A percentile compares a stretch with the other conserved stretches of the same genome.
Evolutionary conservation across 2,113 vertebrate genomes (phyloP).

Genomic region (Serinus canaria): DNA sequence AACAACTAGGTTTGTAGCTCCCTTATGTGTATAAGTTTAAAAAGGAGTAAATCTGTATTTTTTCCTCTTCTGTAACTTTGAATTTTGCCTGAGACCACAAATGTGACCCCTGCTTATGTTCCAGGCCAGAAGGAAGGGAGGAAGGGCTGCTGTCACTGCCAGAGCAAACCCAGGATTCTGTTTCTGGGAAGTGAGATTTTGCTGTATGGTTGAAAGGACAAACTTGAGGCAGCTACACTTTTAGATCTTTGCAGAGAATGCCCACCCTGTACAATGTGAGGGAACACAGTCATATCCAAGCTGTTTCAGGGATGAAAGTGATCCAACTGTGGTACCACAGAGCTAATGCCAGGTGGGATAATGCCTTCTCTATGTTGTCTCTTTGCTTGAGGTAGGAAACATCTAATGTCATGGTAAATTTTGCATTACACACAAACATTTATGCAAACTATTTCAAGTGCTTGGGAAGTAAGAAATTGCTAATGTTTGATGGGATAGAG

Average conservation of each 20-base stretch:
- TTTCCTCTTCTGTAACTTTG: neutral
- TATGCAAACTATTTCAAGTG: conserved; percentile 11
- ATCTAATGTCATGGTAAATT: neutral
- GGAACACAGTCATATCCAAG: neutral
- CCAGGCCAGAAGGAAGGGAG: neutral
- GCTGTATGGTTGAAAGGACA: neutral
- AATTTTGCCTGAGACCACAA: neutral
- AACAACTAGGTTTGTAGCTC: neutral
- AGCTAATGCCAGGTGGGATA: neutral
- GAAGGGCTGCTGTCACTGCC: neutral
- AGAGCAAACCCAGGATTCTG: neutral
- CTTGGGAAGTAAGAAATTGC: neutral
- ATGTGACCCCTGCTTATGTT: neutral
- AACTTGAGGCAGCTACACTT: neutral
- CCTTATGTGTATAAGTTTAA: neutral
- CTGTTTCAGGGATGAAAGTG: neutral
- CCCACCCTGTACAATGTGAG: neutral
- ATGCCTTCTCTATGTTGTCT: neutral
- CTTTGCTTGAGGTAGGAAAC: neutral
- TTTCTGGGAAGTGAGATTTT: neutral
- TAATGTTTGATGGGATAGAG: neutral
- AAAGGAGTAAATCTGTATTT: neutral
- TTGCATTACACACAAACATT: neutral
- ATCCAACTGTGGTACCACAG: neutral
- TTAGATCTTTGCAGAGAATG: neutral